Base-by-base conservation (phyloP, 2,888 invertebrate genomes). In the Seladonia tumulorum region DNA sequence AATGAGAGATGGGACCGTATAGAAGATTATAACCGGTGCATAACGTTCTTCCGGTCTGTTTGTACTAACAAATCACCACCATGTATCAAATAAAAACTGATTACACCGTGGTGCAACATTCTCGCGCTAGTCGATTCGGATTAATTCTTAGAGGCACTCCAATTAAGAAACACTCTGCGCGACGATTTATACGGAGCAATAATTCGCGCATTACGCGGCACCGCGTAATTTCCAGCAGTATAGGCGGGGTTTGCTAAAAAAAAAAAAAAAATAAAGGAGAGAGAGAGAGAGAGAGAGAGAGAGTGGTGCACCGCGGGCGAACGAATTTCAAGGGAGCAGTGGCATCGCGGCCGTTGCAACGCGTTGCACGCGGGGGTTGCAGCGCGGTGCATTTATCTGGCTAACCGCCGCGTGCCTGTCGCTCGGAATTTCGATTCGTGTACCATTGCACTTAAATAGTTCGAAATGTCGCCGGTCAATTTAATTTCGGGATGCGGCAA, bases 361-460 rank as follows among this genome's bases (percentile, higher is more conserved):
- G 45, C 49, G 47, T 22, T 70, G 42, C 70, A 71, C n/a, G 42
- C 68, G 18, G 22, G 53, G 73, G 78, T 74, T 86, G 82, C 73
- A 72, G 8, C 29, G 29, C 72, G 35, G 42, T 53, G 85, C 90
- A 90, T 90, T 89, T 90, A 90, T 90, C 90, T 85, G 83, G 90
- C 88, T 89, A 90, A 89, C 90, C 88, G 83, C 88, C 83, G 90
- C 90, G 81, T 82, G 88, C 79, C 91, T 89, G 91, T 90, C 90
- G 90, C 88, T 79, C 81, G 90, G 84, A 90, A 90, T 91, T 89
- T 90, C 91, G 88, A 90, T 89, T 88, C 90, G 91, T 89, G 90
- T 90, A 85, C 90, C 90, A 85, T 90, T 90, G 82, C 88, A 89
- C 90, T 91, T 91, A 90, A 90, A 90, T 87, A 89, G 91, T 91